A percentile compares a stretch with the other conserved stretches of the same genome.
Evolutionary conservation across 1,140 invertebrate species (phyloP).

Genomic region (Drosophila varians): DNA sequence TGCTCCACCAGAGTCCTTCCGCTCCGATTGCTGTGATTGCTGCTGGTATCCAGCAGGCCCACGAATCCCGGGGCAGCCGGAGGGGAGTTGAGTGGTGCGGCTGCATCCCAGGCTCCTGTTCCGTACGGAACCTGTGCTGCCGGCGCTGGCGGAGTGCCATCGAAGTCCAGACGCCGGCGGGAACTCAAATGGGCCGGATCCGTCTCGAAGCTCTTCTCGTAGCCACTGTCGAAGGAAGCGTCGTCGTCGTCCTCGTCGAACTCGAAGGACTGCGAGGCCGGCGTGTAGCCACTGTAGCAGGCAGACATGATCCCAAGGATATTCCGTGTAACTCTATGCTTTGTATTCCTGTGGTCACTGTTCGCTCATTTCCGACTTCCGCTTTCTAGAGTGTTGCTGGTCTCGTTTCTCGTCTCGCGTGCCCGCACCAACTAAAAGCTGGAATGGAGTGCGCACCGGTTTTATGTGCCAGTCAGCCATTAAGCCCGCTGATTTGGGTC

Average conservation of each 20-base stretch:
- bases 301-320: slow-evolving; percentile 67
- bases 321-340: slow-evolving; percentile 7
- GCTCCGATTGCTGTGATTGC: slow-evolving; percentile 76
- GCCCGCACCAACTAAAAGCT: slow-evolving; percentile 81
- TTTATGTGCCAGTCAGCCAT: slow-evolving; percentile 74
- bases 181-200: slow-evolving; percentile 55
- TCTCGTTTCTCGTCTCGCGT: slow-evolving; percentile 61
- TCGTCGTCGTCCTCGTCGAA: slow-evolving; percentile 87
- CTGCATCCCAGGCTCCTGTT: slow-evolving; percentile 46
- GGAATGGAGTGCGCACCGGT: slow-evolving; percentile 65
- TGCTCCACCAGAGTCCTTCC: slow-evolving; percentile 75
- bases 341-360: slow-evolving; percentile 7
- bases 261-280: slow-evolving; percentile 82
- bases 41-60: slow-evolving; percentile 71
- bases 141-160: slow-evolving; percentile 13
- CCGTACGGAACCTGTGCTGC: slow-evolving; percentile 18
- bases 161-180: slow-evolving; percentile 66
- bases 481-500: slow-evolving; percentile 74
- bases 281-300: slow-evolving; percentile 75
- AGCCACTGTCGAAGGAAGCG: slow-evolving; percentile 88
- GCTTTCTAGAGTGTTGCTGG: slow-evolving; percentile 19
- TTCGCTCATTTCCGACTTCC: slow-evolving; percentile 39
- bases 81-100: slow-evolving; percentile 47
- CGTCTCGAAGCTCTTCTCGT: slow-evolving; percentile 86
- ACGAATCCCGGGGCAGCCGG: slow-evolving; percentile 47